A percentile compares a stretch with the other conserved stretches of the same genome.
Conservation (phyloP, 2,888 invertebrate species). For the Melipona beecheii region DNA sequence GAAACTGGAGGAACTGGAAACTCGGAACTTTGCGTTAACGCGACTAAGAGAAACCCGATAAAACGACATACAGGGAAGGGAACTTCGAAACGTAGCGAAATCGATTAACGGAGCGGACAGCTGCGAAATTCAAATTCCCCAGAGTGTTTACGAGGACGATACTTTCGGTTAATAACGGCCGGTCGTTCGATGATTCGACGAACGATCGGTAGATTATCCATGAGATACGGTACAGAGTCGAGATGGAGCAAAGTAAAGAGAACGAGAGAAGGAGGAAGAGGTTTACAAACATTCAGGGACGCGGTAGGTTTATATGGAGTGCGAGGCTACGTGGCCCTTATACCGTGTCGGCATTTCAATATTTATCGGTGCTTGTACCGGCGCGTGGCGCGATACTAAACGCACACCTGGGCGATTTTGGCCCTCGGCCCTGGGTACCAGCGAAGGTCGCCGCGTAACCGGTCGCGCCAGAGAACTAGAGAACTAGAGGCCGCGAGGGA, state of each 20-base stretch:
- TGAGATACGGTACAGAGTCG: neutral
- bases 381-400: conserved; percentile 68
- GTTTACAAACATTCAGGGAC: conserved; percentile 55
- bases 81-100: neutral
- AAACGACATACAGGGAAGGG: neutral
- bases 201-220: neutral
- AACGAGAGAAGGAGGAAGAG: conserved; percentile 1
- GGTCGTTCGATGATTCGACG: neutral
- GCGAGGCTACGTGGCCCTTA: conserved; percentile 73
- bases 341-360: conserved; percentile 62
- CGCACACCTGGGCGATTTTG: conserved; percentile 74
- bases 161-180: neutral
- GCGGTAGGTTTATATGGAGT: conserved; percentile 55
- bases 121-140: neutral
- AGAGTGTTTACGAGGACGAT: neutral
- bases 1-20: neutral
- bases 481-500: conserved; percentile 30
- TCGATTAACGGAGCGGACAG: neutral
- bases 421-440: conserved; percentile 79
- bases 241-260: conserved; percentile 9
- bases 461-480: conserved; percentile 47
- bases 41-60: neutral
- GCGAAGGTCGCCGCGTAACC: conserved; percentile 78
- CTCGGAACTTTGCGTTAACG: neutral
- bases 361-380: conserved; percentile 72